Evolutionary conservation across 2,888 invertebrate genomes (phyloP).

Genomic region (Athalia circularis): DNA sequence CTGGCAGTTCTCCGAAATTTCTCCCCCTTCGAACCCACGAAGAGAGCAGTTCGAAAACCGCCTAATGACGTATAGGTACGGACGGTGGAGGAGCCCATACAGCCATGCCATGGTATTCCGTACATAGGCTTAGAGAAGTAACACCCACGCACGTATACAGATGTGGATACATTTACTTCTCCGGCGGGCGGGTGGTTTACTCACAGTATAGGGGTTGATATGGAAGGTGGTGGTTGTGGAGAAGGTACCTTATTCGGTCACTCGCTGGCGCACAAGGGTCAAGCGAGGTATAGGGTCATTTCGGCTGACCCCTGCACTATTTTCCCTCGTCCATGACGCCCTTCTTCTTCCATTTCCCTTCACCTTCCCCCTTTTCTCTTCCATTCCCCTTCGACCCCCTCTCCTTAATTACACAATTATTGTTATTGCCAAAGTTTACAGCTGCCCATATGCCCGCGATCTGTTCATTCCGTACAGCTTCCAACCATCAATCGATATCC

Average conservation of each 20-base stretch:
- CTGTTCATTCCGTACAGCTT: constrained; percentile 29
- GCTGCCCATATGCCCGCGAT: constrained; percentile 51
- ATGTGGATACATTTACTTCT: no score
- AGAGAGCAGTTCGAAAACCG: constrained; percentile 63
- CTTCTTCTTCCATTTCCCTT: constrained; percentile 12
- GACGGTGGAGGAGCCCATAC: constrained; percentile 56
- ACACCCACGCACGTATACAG: constrained; percentile 20
- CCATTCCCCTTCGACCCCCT: constrained; percentile 45
- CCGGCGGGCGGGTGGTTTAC: not conserved
- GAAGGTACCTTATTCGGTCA: constrained; percentile 34
- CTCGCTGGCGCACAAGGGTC: constrained; percentile 63
- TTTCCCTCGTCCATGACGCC: constrained; percentile 52
- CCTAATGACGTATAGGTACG: constrained; percentile 69
- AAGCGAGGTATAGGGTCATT: constrained; percentile 62
- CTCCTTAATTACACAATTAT: constrained; percentile 72
- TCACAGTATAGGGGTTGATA: not conserved
- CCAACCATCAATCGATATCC: not conserved
- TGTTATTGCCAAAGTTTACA: constrained; percentile 70
- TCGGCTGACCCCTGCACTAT: constrained; percentile 58
- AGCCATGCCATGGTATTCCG: constrained; percentile 57
- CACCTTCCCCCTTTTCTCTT: no score
- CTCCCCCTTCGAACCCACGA: constrained; percentile 57
- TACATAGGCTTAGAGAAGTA: not conserved
- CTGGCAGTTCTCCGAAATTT: constrained; percentile 68
- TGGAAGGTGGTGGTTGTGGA: no score